Conservation (phyloP, 2,888 invertebrate species). For the Coelinius sp. region DNA sequence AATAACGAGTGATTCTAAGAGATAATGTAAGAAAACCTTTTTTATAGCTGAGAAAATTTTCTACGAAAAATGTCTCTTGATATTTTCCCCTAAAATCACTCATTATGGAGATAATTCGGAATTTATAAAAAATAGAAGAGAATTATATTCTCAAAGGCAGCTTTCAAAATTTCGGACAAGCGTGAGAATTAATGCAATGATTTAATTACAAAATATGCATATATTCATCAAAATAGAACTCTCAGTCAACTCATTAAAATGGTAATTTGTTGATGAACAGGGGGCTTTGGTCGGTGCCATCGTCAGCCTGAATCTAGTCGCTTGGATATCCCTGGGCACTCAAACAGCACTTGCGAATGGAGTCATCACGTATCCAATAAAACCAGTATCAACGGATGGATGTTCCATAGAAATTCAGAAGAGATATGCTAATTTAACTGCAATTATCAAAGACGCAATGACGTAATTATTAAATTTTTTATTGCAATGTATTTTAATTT, state of each 20-base stretch:
- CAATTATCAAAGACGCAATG: slow-evolving; percentile 51
- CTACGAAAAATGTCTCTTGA: too few relatives aligned
- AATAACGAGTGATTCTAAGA: too few relatives aligned
- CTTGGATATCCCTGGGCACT: slow-evolving; percentile 81
- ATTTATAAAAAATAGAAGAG: too few relatives aligned
- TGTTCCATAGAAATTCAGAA: slow-evolving; percentile 68
- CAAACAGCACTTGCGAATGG: slow-evolving; percentile 79
- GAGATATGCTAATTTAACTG: slow-evolving; percentile 57
- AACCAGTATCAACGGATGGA: slow-evolving; percentile 76
- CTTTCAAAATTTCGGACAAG: too few relatives aligned
- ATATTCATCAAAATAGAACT: slow-evolving; percentile 8
- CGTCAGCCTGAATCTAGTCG: slow-evolving; percentile 75
- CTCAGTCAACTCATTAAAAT: slow-evolving; percentile 6
- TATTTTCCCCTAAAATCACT: too few relatives aligned
- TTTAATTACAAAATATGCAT: neutral
- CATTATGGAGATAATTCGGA: too few relatives aligned
- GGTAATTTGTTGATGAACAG: slow-evolving; percentile 63
- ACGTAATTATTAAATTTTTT: slow-evolving; percentile 46
- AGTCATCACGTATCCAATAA: slow-evolving; percentile 75
- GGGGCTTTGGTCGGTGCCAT: slow-evolving; percentile 79
- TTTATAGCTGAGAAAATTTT: too few relatives aligned
- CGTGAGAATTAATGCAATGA: too few relatives aligned
- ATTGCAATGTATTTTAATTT: neutral
- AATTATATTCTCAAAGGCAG: too few relatives aligned
- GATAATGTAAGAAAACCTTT: too few relatives aligned